Evolutionary conservation across 2,113 vertebrate genomes (phyloP).

Genomic region (Myotis davidii): DNA sequence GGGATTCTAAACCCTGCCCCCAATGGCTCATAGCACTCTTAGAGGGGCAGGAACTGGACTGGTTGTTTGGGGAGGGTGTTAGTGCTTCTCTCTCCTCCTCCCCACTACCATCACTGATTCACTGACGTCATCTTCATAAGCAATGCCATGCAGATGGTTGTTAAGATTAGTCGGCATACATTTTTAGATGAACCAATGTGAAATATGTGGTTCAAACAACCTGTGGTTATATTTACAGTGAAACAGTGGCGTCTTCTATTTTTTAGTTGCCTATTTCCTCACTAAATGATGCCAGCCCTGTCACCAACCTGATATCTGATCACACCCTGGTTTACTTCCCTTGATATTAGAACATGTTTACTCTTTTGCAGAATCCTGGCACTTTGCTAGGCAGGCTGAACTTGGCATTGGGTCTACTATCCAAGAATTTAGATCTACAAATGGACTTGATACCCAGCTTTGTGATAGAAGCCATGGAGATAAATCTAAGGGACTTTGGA

Average conservation of each 20-base stretch:
- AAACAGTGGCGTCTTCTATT: neutral
- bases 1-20: neutral
- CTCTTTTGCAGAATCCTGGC: neutral
- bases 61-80: neutral
- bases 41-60: neutral
- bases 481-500: neutral
- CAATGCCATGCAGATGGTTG: neutral
- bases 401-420: neutral
- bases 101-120: neutral
- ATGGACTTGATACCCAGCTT: neutral
- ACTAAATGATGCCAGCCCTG: neutral
- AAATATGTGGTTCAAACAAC: neutral
- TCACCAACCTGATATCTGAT: neutral
- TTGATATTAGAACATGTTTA: neutral
- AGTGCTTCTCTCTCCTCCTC: neutral
- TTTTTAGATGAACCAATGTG: neutral
- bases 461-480: slow-evolving; percentile 5
- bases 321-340: neutral
- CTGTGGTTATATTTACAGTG: neutral
- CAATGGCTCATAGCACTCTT: fast-evolving
- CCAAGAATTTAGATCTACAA: neutral
- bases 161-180: neutral
- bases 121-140: neutral
- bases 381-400: neutral
- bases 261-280: neutral